Percentiles rank a stretch among this genome's conserved stretches.
These are phyloP conservation scores for Acipenser oxyrinchus DNA, from an alignment of 2,797 vertebrate species.

Conservation along the genomic window DNA sequence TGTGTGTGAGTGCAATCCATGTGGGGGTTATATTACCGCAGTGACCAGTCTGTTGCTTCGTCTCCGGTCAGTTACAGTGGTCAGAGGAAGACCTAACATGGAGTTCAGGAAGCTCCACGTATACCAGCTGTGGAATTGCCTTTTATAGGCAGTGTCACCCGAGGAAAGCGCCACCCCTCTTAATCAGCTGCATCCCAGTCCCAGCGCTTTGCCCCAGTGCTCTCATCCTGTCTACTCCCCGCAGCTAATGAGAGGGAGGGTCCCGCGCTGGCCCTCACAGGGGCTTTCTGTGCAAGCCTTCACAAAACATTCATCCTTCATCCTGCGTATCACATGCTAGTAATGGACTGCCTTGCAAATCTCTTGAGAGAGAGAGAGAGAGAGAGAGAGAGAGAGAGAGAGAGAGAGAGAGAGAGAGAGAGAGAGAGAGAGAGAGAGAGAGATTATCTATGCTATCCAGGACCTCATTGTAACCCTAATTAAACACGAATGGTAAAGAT, in stretches of 20 bases:
- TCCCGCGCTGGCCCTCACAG: too few species aligned
- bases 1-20: neutral
- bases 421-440: too few species aligned
- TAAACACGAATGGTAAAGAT: slow-evolving; percentile 42
- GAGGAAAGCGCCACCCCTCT: slow-evolving; percentile 9
- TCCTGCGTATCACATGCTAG: too few species aligned
- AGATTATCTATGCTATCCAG: neutral
- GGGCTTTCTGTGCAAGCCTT: too few species aligned
- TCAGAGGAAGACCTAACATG: too few species aligned
- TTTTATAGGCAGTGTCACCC: slow-evolving; percentile 10
- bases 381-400: slow-evolving; percentile 4
- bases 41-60: too few species aligned
- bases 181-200: slow-evolving; percentile 12
- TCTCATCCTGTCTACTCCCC: slow-evolving; percentile 18
- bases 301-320: too few species aligned
- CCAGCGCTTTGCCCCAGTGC: neutral
- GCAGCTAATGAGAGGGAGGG: neutral
- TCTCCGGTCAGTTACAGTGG: too few species aligned
- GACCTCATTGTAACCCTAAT: slow-evolving; percentile 17
- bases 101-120: slow-evolving; percentile 5
- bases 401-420: neutral
- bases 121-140: slow-evolving; percentile 5
- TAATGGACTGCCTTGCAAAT: neutral
- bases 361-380: neutral
- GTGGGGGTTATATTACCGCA: slow-evolving; percentile 14